Evolutionary conservation across 2,888 invertebrate genomes (phyloP), one percentile per base, ranked within the genome.

Genomic region (Parapristionchus giblindavisi): DNA sequence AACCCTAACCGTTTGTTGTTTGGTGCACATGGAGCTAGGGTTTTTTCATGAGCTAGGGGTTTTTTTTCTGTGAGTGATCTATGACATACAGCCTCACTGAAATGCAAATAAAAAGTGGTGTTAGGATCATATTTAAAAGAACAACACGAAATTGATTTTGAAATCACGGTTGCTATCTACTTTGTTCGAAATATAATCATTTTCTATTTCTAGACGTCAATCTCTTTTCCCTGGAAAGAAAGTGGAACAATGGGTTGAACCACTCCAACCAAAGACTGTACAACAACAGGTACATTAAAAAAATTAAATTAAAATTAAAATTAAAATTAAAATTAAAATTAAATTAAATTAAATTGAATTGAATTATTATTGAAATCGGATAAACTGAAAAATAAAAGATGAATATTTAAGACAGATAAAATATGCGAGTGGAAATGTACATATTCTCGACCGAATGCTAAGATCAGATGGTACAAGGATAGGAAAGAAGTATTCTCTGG

Each of bases 341-440:
- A 11, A 11, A 48, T 48, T 48, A 48, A 14, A 48, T 48, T 48
- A 48, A 11, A 14, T 21, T 14, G 11, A 14, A 14, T 14, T 21
- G 21, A 21, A 48, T 14, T 14, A 48, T 48, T 14, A 11, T 48
- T 14, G 24, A 24, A 58, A 58, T 58, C 11, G 11, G 11, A 27
- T 58, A 58, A 58, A 58, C n/a, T 11, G 24, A 58, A 58, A 58
- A n/a, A n/a, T n/a, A n/a, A n/a, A n/a, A n/a, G n/a, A n/a, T 65
- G 40, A 43, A 24, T n/a, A 43, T 29, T 78, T 36, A 79, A 87
- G 80, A 95, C 96, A 90, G 96, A 97, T 90, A 96, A 95, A 89
- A 94, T 94, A 90, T 94, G 95, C 82, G 91, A 92, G 54, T 96
- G 99, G 88, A 94, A 95, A 89, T 94, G 94, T 79, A 93, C 93